Evolutionary conservation across 1,140 invertebrate genomes (phyloP), one percentile per base, ranked within the genome.

Genomic region (Lethrus apterus): DNA sequence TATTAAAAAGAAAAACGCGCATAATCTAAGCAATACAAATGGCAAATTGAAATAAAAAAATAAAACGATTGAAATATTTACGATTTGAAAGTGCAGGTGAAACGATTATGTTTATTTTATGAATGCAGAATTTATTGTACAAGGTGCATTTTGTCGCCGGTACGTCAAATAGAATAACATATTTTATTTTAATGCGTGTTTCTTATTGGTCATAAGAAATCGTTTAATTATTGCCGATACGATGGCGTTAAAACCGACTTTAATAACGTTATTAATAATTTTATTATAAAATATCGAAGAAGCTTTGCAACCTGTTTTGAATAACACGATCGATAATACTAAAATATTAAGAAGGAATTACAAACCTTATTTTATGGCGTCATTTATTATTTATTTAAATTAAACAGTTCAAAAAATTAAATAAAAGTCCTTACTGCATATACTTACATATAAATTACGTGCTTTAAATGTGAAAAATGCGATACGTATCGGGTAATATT

Each of bases 261-360:
- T 41, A 24, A 41, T 41, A 41, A 14, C 23, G 38, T 41, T 41
- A 41, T 41, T 41, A 41, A 41, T 41, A 41, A 23, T 41, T 23
- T 41, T 11, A 21, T 23, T 18, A 18, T 35, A 35, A 35, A 26
- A 41, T 23, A n/a, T 20, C 11, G 38, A 11, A 41, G 19, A n/a
- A 14, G 7, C 15, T 41, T 23, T 24, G 21, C 38, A 41, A 41
- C 38, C 23, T 26, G 38, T 41, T 41, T 41, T 41, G 23, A 41
- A 41, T 41, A 41, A 19, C 11, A n/a, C 23, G 4, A 41, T 19
- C 38, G 38, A 41, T 41, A 26, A 41, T 41, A 5, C 23, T 41
- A 21, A 41, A 19, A 41, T 41, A 41, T 41, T 41, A 41, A 41
- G 23, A n/a, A 7, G 23, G 23, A 5, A 26, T 26, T 26, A n/a